A percentile compares a stretch with the other conserved stretches of the same genome.
Evolutionary conservation across 2,888 invertebrate species (phyloP).

Genomic region (Drosophila dives): DNA sequence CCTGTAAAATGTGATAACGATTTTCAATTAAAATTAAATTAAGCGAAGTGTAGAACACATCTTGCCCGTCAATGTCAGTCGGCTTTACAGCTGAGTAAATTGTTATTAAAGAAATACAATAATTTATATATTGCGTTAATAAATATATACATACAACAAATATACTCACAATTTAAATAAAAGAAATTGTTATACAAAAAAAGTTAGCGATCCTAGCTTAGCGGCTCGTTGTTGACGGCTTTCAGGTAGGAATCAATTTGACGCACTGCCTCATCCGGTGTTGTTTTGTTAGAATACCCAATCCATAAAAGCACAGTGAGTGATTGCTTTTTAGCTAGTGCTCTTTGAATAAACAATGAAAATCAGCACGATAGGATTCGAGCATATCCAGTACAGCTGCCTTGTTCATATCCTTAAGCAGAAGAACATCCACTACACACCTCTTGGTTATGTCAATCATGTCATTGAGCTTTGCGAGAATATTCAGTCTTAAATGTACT

Average conservation of each 20-base stretch:
- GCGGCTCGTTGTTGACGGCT: conserved; percentile 49
- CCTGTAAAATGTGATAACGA: background rate
- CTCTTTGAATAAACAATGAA: conserved; percentile 56
- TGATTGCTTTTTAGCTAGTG: conserved; percentile 44
- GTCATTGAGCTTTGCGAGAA: conserved; percentile 33
- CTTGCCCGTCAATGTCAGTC: background rate
- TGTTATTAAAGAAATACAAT: background rate
- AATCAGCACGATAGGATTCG: conserved; percentile 38
- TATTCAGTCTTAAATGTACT: conserved; percentile 3
- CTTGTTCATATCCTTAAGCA: conserved; percentile 58
- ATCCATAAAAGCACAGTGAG: conserved; percentile 64
- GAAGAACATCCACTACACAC: conserved; percentile 47
- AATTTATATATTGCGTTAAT: background rate
- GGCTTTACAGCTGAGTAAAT: background rate
- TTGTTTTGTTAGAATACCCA: conserved; percentile 53
- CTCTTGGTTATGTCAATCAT: conserved; percentile 47
- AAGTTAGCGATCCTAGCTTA: conserved; percentile 19
- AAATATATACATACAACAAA: background rate
- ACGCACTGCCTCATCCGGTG: conserved; percentile 64
- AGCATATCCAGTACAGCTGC: conserved; percentile 47
- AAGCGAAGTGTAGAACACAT: background rate
- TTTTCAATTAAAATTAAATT: background rate
- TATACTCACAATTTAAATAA: background rate
- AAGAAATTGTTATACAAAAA: background rate
- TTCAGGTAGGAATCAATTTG: conserved; percentile 67